These are phyloP conservation scores for human DNA, from an alignment of 2,113 vertebrate genomes.

Conservation along the genomic window GRCh38 chr19:41253501-41254000, in stretches of 20 bases:
- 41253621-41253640: constrained; percentile 95
- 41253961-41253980: not conserved
- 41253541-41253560: no score
- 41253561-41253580: not conserved
- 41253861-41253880: not conserved
- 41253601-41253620: constrained; percentile 92
- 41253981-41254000: not conserved
- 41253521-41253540: not conserved
- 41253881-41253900: not conserved
- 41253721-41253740: not conserved
- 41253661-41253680: constrained; percentile 93
- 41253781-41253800: not conserved
- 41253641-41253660: constrained; percentile 95
- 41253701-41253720: constrained; percentile 92
- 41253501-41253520: not conserved
- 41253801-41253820: not conserved
- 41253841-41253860: not conserved
- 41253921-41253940: not conserved
- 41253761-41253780: not conserved
- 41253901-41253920: not conserved
- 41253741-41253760: not conserved
- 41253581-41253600: constrained; percentile 79
- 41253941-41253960: not conserved
- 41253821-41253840: not conserved
- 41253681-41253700: constrained; percentile 93